Base-by-base conservation (phyloP, 1,140 invertebrate genomes). In the Micrasema longulum region DNA sequence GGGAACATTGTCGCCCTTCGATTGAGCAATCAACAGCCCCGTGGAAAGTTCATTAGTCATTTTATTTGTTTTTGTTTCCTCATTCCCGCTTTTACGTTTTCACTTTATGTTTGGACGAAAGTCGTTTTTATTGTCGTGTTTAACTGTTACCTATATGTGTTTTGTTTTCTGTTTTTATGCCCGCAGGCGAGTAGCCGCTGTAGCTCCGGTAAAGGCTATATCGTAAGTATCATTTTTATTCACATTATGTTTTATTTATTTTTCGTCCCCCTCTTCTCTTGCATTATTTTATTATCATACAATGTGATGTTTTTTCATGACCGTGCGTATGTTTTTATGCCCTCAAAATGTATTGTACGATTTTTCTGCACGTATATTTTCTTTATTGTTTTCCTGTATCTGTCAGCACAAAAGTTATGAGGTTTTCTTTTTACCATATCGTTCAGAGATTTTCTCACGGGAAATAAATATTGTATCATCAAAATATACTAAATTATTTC, bases 131-230 rank as follows among this genome's bases (percentile, higher is more conserved):
- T 68, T 74, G 73, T 69, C 66, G 66, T 75, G 66, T 72, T 75
- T 75, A 75, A 75, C 74, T 68, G 69, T 71, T 60, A 62, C 55
- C 71, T 75, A 75, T 75, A 75, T 75, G 70, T 75, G 67, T 76
- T 76, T 76, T 71, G 72, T 76, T 73, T 76, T 76, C 71, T 76
- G 69, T 76, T 76, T 76, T 76, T 71, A 72, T 85, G 81, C 83
- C 87, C 86, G 84, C 88, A 92, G 91, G 91, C 91, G 84, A 93
- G 91, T 89, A 92, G 91, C 88, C 89, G 91, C 87, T 92, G 91
- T 88, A 93, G 91, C 88, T 92, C 91, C 87, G 91, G 91, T 88
- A 92, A 92, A 90, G 91, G 91, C 89, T 93, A 93, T 92, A 92
- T 93, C 91, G 91, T 93, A 88, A 93, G 91, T 92, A 88, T 85